Evolutionary conservation across 2,113 vertebrate species (phyloP).

Genomic region (Antigone vipio): DNA sequence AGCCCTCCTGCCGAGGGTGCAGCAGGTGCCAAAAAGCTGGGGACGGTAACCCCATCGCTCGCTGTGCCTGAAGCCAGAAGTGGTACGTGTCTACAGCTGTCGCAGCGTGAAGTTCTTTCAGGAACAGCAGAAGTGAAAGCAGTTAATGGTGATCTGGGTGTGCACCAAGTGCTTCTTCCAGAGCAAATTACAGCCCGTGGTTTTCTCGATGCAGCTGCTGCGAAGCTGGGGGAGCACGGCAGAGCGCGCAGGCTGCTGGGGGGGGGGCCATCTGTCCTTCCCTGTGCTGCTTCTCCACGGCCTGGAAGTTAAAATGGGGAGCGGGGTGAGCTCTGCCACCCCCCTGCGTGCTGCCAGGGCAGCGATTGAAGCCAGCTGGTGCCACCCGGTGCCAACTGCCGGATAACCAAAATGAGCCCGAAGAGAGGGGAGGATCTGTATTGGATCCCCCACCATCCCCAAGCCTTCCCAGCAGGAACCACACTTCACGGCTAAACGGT

Average conservation of each 20-base stretch:
- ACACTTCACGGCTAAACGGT: rapidly evolving
- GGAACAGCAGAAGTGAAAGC: not conserved
- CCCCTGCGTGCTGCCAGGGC: not conserved
- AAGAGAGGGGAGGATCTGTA: not conserved
- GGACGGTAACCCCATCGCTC: rapidly evolving
- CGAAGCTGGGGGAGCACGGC: rapidly evolving
- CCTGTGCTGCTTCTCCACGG: rapidly evolving
- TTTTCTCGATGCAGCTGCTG: not conserved
- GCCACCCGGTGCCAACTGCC: rapidly evolving
- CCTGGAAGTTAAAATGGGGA: not conserved
- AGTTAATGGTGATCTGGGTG: not conserved
- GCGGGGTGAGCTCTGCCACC: not conserved
- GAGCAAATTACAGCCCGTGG: rapidly evolving
- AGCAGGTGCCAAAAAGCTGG: not conserved
- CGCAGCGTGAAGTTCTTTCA: rapidly evolving
- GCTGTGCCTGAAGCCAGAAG: rapidly evolving
- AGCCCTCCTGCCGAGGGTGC: not conserved
- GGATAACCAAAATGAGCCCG: rapidly evolving
- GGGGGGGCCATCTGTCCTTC: rapidly evolving
- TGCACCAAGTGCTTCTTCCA: not conserved
- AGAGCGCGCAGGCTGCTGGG: not conserved
- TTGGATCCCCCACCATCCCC: not conserved
- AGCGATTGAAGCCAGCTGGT: rapidly evolving
- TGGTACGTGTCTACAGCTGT: rapidly evolving
- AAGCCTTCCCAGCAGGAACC: not conserved